Evolutionary conservation across 2,888 invertebrate species (phyloP), one percentile per base, ranked within the genome.

Genomic region (Synergus laeviventris): DNA sequence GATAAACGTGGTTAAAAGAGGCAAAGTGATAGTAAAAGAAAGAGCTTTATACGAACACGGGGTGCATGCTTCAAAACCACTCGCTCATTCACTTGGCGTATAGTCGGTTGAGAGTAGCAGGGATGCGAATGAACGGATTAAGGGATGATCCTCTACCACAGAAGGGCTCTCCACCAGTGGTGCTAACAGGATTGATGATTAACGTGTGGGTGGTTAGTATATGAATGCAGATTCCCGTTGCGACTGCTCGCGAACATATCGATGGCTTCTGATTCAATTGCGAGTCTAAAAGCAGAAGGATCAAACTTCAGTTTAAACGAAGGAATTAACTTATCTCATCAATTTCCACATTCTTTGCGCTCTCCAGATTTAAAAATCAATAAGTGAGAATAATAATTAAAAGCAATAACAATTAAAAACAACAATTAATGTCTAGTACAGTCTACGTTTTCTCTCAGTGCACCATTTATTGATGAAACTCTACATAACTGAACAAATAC

Each of bases 121-220:
- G 87, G 89, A 89, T 85, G 90, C 88, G 90, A 89, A 90, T 90
- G 90, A 90, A 89, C 88, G 89, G 90, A 90, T 90, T 90, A 90
- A 90, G 88, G 90, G 90, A 90, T 90, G 90, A 90, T 89, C 90
- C 88, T 88, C 86, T 85, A 84, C 86, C 84, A 86, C 84, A 84
- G 87, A 84, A 84, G 85, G 82, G 85, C 84, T 87, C 86, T 86
- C 88, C 84, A 87, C 85, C 87, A 87, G 86, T 87, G 85, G 82
- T 81, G 87, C 88, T 90, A 89, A 85, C 86, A 86, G 86, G 87
- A 87, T 87, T 86, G 82, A 79, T 86, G 85, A 86, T 86, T 86
- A 87, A 85, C 84, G 84, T 86, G 82, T 85, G 83, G 84, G 82
- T 82, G 84, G 81, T 79, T 83, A 82, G 81, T 81, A 75, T 77